Evolutionary conservation across 2,888 invertebrate species (phyloP).

Genomic region (Philereme transversata): DNA sequence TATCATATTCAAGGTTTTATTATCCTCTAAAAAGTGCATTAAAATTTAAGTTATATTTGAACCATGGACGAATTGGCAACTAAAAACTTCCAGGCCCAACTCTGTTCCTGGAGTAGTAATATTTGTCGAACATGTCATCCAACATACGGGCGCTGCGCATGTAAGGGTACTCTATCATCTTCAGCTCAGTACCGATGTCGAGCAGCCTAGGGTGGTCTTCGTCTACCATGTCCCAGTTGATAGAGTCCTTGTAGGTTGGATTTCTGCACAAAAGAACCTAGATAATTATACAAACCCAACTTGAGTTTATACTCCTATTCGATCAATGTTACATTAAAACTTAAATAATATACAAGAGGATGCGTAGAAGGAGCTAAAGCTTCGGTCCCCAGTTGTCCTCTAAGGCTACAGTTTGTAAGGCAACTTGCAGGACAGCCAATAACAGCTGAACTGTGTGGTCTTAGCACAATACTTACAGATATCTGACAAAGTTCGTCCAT

Average conservation of each 20-base stretch:
- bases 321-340: too few species aligned
- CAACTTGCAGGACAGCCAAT: too few species aligned
- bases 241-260: conserved; percentile 27
- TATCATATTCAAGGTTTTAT: too few species aligned
- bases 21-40: too few species aligned
- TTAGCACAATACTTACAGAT: conserved; percentile 58
- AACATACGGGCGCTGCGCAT: conserved; percentile 50
- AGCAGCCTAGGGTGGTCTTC: conserved; percentile 52
- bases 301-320: too few species aligned
- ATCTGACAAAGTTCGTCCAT: conserved; percentile 73
- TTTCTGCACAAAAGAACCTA: conserved; percentile 21
- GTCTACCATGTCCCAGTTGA: conserved; percentile 56
- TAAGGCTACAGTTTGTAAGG: too few species aligned
- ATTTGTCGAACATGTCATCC: conserved; percentile 71
- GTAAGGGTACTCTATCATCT: conserved; percentile 61
- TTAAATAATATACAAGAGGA: too few species aligned
- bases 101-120: conserved; percentile 55
- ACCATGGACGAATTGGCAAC: neutral
- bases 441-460: too few species aligned
- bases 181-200: conserved; percentile 56
- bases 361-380: too few species aligned
- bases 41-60: too few species aligned
- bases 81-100: conserved; percentile 21
- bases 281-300: too few species aligned
- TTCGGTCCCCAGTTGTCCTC: too few species aligned